Evolutionary conservation across 1,140 invertebrate species (phyloP), one percentile per base, ranked within the genome.

Genomic region (Eumaeus atala): DNA sequence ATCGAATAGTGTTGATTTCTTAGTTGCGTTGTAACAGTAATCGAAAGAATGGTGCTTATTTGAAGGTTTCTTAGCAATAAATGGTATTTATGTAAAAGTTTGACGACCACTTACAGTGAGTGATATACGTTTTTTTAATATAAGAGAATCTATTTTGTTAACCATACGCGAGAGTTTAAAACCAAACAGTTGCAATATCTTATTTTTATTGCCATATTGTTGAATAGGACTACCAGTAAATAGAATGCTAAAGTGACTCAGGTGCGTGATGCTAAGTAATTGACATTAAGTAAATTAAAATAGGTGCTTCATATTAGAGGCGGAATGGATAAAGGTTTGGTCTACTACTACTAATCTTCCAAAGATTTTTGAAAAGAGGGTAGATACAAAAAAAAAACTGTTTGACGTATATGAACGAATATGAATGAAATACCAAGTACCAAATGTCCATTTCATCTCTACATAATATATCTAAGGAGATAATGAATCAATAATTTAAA

Each of bases 1-100:
- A 73, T 70, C 71, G 64, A 64, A 75, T 72, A 77, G 76, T 81
- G 81, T 77, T 77, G 70, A 80, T 75, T 69, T 79, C 74, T 83
- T 80, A 83, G 79, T 84, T 76, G 73, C 61, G 58, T 66, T 60
- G 76, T 75, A 77, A 84, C 77, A 74, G 75, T 79, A 71, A 86
- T 83, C 81, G 83, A 86, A 86, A 84, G 81, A 83, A 83, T 83
- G 83, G 83, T 86, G 83, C 83, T 86, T 86, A 84, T 81, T 72
- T 74, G 55, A 83, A 62, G 70, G 71, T 83, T 80, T 69, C 67
- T 77, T 83, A 83, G 74, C 59, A 66, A 65, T 83, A 76, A 81
- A 67, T 67, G 62, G 64, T 79, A 77, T 80, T 75, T 77, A 75
- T 74, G 77, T 63, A 67, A 68, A 50, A 62, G 64, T 64, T 61